Evolutionary conservation across 2,113 vertebrate species (phyloP).

Genomic region (Prinia subflava): DNA sequence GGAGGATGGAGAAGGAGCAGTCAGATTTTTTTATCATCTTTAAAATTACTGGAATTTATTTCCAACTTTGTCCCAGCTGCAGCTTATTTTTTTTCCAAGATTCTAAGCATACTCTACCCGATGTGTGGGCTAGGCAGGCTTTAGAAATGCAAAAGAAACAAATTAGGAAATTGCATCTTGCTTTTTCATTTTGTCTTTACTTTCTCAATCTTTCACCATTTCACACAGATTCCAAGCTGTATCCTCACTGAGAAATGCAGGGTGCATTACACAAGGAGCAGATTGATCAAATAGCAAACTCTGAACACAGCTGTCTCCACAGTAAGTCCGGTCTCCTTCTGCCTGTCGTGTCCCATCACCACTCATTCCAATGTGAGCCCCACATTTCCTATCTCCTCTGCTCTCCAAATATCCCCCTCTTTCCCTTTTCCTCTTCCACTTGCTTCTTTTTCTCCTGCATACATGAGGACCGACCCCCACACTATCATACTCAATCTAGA

Average conservation of each 20-base stretch:
- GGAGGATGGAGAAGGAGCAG: neutral
- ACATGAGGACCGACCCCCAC: neutral
- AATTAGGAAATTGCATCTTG: neutral
- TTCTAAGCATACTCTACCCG: neutral
- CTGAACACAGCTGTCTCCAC: neutral
- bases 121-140: neutral
- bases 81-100: neutral
- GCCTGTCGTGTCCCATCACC: neutral
- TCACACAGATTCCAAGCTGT: neutral
- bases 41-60: neutral
- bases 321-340: neutral
- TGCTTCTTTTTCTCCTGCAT: neutral
- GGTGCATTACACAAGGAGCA: neutral
- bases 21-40: neutral
- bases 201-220: neutral
- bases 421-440: neutral
- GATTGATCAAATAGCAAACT: neutral
- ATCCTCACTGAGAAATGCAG: neutral
- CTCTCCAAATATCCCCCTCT: neutral
- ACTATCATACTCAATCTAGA: neutral
- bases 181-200: neutral
- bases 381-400: neutral
- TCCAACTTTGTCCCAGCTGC: neutral
- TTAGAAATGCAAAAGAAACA: neutral
- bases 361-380: rapidly evolving